Conservation (phyloP, 2,888 invertebrate species). For the Meloe dianella region DNA sequence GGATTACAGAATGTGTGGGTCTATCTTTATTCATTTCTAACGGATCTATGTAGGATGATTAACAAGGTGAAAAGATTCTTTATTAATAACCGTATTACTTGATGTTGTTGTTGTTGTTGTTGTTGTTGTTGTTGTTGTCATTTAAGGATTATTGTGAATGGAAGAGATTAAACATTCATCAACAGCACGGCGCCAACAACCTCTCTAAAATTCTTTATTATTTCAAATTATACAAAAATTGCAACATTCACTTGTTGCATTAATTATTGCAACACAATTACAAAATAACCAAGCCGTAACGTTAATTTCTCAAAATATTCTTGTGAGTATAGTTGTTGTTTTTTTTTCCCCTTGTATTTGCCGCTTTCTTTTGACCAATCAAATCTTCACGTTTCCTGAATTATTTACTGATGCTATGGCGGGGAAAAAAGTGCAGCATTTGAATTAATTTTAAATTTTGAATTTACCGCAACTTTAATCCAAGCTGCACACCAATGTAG, state of each 20-base stretch:
- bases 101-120: too few relatives aligned
- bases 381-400: too few relatives aligned
- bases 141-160: neutral
- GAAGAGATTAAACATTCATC: neutral
- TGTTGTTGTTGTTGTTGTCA: neutral
- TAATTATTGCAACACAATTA: too few relatives aligned
- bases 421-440: neutral
- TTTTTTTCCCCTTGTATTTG: neutral
- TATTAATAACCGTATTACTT: neutral
- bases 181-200: neutral
- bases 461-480: too few relatives aligned
- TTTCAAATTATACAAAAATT: too few relatives aligned
- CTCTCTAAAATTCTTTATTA: too few relatives aligned
- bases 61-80: constrained; percentile 5
- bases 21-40: neutral
- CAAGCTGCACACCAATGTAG: too few relatives aligned
- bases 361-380: neutral
- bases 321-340: too few relatives aligned
- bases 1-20: neutral
- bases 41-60: constrained; percentile 2
- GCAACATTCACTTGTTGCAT: too few relatives aligned
- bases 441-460: neutral
- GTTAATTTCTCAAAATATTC: too few relatives aligned
- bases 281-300: too few relatives aligned
- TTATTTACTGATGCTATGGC: neutral